phyloP scores from a whole-genome alignment of 2,113 vertebrate species.

The Stegostoma tigrinum region DNA sequence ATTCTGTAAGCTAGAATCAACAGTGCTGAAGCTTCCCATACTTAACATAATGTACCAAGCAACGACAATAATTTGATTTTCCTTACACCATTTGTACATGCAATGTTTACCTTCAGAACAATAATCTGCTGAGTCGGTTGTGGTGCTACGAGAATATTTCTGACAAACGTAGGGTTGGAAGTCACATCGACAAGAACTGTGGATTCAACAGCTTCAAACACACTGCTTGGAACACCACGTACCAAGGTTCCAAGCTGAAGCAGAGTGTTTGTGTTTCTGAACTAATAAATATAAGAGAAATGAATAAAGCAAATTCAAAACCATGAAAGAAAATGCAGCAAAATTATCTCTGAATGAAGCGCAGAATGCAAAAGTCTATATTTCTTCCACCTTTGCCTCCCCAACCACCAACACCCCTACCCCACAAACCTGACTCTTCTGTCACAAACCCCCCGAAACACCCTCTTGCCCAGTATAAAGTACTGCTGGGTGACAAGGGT shows the following conservation, averaged over 20 bases:
- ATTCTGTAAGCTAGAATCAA: background rate
- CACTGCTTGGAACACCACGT: slow-evolving; percentile 10
- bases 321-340: background rate
- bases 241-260: slow-evolving; percentile 31
- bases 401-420: background rate
- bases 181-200: slow-evolving; percentile 7
- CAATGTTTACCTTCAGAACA: slow-evolving; percentile 36
- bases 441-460: background rate
- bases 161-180: slow-evolving; percentile 19
- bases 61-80: background rate
- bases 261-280: slow-evolving; percentile 25
- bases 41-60: background rate
- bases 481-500: background rate
- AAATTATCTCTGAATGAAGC: background rate
- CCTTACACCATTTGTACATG: background rate
- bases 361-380: background rate
- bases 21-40: background rate
- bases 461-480: background rate
- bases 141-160: slow-evolving; percentile 20
- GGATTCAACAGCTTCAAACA: background rate
- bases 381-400: background rate
- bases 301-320: background rate
- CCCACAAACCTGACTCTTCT: background rate
- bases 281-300: slow-evolving; percentile 24
- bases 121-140: slow-evolving; percentile 34